Evolutionary conservation across 2,888 invertebrate genomes (phyloP).

Genomic region (Sicus ferrugineus): DNA sequence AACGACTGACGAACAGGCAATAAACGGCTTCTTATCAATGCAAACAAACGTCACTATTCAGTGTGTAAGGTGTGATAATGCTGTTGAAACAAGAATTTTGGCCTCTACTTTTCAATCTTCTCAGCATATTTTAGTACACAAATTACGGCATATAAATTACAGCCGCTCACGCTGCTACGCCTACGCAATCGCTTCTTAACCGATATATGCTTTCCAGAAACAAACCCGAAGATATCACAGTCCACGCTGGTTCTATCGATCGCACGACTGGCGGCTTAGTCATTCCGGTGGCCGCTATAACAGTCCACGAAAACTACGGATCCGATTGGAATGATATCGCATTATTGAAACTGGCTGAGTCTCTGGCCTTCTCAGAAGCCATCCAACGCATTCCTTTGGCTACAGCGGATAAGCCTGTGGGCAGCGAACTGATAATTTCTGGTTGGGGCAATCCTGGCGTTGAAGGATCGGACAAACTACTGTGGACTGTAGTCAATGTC

Average conservation of each 20-base stretch:
- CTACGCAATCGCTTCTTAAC: not conserved
- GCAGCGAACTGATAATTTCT: conserved; percentile 49
- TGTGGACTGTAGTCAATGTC: not conserved
- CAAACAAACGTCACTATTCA: no score
- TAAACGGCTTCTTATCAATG: no score
- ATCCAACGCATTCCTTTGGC: conserved; percentile 49
- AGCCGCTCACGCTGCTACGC: not conserved
- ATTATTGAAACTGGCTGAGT: conserved; percentile 47
- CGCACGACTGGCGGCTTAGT: conserved; percentile 54
- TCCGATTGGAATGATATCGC: conserved; percentile 48
- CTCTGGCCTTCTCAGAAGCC: conserved; percentile 41
- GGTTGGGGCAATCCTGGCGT: conserved; percentile 52
- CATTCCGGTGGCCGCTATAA: conserved; percentile 45
- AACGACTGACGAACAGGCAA: no score
- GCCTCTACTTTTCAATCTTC: no score
- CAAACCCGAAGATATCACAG: conserved; percentile 50
- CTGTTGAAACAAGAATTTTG: no score
- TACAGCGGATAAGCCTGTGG: conserved; percentile 39
- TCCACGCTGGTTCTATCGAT: conserved; percentile 56
- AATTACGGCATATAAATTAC: no score
- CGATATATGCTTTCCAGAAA: conserved; percentile 43
- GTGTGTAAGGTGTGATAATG: no score
- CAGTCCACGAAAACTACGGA: conserved; percentile 45
- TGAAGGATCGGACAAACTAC: not conserved
- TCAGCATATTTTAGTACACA: no score